phyloP scores from a whole-genome alignment of 1,140 invertebrate genomes.

The Lordiphosa mommai region DNA sequence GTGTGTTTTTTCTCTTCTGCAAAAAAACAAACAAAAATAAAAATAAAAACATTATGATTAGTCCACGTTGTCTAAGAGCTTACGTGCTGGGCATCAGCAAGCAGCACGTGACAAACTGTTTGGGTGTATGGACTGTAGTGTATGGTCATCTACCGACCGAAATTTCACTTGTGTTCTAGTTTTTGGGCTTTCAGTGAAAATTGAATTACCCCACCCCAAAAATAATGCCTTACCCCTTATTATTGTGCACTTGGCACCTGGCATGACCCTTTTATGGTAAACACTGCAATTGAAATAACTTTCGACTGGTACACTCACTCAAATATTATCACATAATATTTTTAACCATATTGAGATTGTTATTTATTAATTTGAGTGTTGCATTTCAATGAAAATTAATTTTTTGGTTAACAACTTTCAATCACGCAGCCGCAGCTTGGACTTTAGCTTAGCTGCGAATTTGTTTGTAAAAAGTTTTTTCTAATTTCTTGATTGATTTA shows the following conservation, averaged over 20 bases:
- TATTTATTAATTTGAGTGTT: slow-evolving; percentile 38
- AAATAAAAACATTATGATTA: slow-evolving; percentile 26
- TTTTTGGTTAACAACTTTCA: slow-evolving; percentile 24
- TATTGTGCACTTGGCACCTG: slow-evolving; percentile 64
- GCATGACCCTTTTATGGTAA: slow-evolving; percentile 41
- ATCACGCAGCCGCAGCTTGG: slow-evolving; percentile 5
- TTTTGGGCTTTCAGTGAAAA: slow-evolving; percentile 72
- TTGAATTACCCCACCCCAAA: slow-evolving; percentile 22
- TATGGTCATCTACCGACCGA: slow-evolving; percentile 18
- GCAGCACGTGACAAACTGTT: slow-evolving; percentile 57
- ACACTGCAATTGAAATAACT: slow-evolving; percentile 67
- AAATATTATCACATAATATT: slow-evolving; percentile 76
- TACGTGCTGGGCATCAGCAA: slow-evolving; percentile 54
- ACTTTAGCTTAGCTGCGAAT: neutral
- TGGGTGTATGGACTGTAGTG: neutral
- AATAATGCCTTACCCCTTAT: neutral
- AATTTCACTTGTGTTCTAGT: slow-evolving; percentile 80
- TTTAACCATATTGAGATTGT: slow-evolving; percentile 48
- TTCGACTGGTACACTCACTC: slow-evolving; percentile 46
- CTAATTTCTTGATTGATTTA: too few relatives aligned
- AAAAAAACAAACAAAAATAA: neutral
- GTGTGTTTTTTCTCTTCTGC: slow-evolving; percentile 49
- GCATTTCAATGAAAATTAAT: slow-evolving; percentile 58
- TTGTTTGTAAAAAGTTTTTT: too few relatives aligned
- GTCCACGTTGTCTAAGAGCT: slow-evolving; percentile 33